These are phyloP conservation scores for Platypus cylindrus DNA, from an alignment of 2,888 invertebrate genomes.

Conservation along the genomic window DNA sequence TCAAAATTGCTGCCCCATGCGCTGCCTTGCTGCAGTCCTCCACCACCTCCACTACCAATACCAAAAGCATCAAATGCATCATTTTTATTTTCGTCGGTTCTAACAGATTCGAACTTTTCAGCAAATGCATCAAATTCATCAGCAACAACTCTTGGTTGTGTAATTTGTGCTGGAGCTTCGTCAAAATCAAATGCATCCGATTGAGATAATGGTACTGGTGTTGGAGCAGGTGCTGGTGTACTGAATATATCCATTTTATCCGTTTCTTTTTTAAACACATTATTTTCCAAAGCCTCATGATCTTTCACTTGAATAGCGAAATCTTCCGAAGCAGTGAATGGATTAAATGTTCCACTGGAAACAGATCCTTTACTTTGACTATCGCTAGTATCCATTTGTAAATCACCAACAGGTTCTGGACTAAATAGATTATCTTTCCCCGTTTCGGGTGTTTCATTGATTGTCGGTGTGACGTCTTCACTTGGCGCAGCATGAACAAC, in stretches of 20 bases:
- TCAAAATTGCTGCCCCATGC: constrained; percentile 31
- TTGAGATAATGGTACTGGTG: constrained; percentile 9
- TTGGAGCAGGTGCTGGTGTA: constrained; percentile 15
- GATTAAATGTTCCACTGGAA: constrained; percentile 37
- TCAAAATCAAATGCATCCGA: constrained; percentile 18
- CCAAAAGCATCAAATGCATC: constrained; percentile 41
- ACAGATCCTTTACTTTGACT: constrained; percentile 34
- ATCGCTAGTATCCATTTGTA: constrained; percentile 35
- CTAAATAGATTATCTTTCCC: constrained; percentile 11
- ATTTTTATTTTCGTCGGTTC: constrained; percentile 32
- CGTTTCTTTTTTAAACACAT: constrained; percentile 15
- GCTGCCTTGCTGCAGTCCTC: constrained; percentile 20
- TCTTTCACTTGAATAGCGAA: constrained; percentile 20
- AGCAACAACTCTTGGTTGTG: constrained; percentile 11
- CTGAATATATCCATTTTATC: constrained; percentile 17
- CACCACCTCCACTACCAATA: constrained; percentile 19
- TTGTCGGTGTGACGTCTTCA: constrained; percentile 16
- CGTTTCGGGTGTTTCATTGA: constrained; percentile 7
- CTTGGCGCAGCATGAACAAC: constrained; percentile 16
- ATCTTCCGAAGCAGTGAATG: constrained; percentile 33
- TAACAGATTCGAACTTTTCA: constrained; percentile 72
- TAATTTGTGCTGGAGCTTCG: constrained; percentile 1
- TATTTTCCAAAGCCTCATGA: constrained; percentile 18
- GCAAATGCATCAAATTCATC: constrained; percentile 81
- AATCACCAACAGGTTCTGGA: constrained; percentile 29